These are phyloP conservation scores for Scophthalmus maximus DNA, from an alignment of 2,113 vertebrate genomes.

Conservation along the genomic window DNA sequence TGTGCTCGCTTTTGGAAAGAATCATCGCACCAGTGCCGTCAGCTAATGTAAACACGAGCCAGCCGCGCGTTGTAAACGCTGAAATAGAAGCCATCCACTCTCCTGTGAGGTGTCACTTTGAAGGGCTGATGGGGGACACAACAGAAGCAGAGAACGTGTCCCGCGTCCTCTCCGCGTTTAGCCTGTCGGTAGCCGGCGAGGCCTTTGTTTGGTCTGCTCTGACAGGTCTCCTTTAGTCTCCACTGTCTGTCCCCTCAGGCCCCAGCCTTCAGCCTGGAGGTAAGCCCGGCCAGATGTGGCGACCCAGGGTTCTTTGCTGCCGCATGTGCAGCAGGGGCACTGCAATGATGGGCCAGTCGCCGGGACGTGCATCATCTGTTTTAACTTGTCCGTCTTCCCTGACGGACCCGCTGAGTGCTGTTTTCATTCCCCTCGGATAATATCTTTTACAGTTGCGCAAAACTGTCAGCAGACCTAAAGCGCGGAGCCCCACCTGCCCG, in stretches of 20 bases:
- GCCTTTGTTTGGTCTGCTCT: conserved; percentile 72
- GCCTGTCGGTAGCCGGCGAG: conserved; percentile 56
- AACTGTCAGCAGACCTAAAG: conserved; percentile 73
- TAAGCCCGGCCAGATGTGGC: conserved; percentile 81
- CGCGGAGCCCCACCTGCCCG: conserved; percentile 67
- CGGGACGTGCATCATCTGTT: conserved; percentile 77
- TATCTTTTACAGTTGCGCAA: conserved; percentile 81
- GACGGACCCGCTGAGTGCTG: conserved; percentile 77
- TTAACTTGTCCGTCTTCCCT: conserved; percentile 80
- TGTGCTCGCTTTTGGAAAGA: conserved; percentile 24
- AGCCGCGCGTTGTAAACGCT: conserved; percentile 41
- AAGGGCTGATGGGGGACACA: conserved; percentile 56
- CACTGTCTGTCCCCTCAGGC: conserved; percentile 61
- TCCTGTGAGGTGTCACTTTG: conserved; percentile 49
- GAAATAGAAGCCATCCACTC: conserved; percentile 52
- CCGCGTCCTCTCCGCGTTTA: conserved; percentile 39
- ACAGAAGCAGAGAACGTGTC: conserved; percentile 58
- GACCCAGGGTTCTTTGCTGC: conserved; percentile 69
- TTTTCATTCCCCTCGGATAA: conserved; percentile 80
- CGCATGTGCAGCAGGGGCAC: conserved; percentile 61
- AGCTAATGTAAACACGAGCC: conserved; percentile 41
- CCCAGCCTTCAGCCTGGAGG: conserved; percentile 67
- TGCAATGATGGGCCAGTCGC: conserved; percentile 60
- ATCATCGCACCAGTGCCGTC: conserved; percentile 32
- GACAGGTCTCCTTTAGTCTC: conserved; percentile 73